phyloP scores from a whole-genome alignment of 2,888 invertebrate species.

The Clitarchus hookeri region DNA sequence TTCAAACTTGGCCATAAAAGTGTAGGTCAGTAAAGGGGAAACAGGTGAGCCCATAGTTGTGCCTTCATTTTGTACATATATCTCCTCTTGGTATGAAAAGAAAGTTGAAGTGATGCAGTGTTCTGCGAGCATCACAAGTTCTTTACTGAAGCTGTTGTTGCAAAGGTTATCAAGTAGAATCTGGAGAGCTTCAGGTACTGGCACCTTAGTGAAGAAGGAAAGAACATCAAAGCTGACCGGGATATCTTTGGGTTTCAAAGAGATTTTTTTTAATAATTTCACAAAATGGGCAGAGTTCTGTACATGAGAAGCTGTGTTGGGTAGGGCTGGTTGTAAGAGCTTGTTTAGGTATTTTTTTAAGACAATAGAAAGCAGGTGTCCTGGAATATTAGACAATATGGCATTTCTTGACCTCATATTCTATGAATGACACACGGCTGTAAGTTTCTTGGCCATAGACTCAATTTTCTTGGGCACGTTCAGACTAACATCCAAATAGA shows the following conservation, averaged over 20 bases:
- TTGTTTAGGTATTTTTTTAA: conserved; percentile 26
- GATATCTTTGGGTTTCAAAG: conserved; percentile 20
- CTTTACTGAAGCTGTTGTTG: background rate
- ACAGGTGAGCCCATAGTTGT: no score
- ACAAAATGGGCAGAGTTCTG: conserved; percentile 20
- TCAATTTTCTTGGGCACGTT: background rate
- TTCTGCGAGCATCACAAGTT: background rate
- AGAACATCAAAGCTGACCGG: conserved; percentile 26
- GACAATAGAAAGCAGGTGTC: conserved; percentile 25
- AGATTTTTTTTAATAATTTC: background rate
- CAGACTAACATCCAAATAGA: no score
- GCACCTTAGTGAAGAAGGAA: conserved; percentile 28
- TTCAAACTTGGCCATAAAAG: no score
- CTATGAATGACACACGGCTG: background rate
- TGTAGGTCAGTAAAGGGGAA: no score
- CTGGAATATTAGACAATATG: background rate
- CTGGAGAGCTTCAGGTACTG: conserved; percentile 8
- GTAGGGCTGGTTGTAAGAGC: conserved; percentile 9
- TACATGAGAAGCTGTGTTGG: background rate
- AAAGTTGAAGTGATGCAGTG: background rate
- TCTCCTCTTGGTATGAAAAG: no score
- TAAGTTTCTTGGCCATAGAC: background rate
- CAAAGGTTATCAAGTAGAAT: background rate
- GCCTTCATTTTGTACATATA: no score
- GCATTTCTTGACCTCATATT: background rate